Evolutionary conservation across 2,888 invertebrate species (phyloP), one percentile per base, ranked within the genome.

Genomic region (Pristionchus mayeri): DNA sequence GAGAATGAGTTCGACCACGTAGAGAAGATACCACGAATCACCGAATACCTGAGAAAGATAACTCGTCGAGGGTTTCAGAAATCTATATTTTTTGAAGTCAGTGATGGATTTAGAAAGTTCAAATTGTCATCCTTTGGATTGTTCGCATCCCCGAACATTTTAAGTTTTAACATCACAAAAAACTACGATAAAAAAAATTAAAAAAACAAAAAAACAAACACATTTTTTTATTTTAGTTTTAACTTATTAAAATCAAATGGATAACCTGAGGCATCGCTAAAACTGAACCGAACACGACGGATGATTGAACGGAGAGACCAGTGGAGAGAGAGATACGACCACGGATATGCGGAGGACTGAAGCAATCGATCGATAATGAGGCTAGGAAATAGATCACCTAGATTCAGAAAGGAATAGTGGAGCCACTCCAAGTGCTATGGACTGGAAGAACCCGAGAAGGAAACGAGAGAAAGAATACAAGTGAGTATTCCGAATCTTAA

Each of bases 241-340:
- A 57, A 3, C 18, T n/a, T n/a, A n/a, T n/a, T n/a, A n/a, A n/a
- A n/a, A 16, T 54, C n/a, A 16, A 60, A 60, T 60, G 27, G 16
- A 3, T 27, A 30, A 87, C 84, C 37, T 86, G 85, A 21, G 90
- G 91, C 89, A 91, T 89, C n/a, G 88, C 89, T 54, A 90, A 67
- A 18, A 90, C 80, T 54, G 91, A 87, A 16, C 89, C 91, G 50
- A 88, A 67, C 6, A 90, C 86, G 11, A 89, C 71, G 16, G 89
- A 89, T 7, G 87, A 13, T 82, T 91, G 90, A 50, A 91, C 85
- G 84, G 88, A 80, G 27, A 91, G 83, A 21, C 89, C 91, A 9
- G 89, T 90, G 0, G 89, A 86, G 85, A 91, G 88, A n/a, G n/a
- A 86, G 30, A 91, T 86, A 18, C 86, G 76, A 30, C 91, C 91